phyloP scores from a whole-genome alignment of 1,140 invertebrate species.

The Reticulitermes speratus region DNA sequence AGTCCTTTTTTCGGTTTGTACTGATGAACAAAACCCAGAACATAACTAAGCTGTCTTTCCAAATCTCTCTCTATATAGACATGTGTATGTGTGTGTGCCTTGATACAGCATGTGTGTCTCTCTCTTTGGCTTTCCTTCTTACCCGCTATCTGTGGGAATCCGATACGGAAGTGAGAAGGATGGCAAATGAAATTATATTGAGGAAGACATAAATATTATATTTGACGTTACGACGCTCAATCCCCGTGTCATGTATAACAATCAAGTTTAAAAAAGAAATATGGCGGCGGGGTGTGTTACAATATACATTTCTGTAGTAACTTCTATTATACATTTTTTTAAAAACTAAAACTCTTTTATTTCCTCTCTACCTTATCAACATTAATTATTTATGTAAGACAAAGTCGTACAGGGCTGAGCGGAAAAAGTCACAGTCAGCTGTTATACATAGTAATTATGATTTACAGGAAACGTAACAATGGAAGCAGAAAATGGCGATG shows the following conservation, averaged over 20 bases:
- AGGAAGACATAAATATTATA: conserved; percentile 14
- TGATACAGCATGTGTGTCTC: no score
- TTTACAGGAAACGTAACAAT: not conserved
- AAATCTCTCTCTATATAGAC: no score
- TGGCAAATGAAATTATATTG: not conserved
- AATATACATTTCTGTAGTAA: conserved; percentile 3
- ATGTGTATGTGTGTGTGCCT: no score
- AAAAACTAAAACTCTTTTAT: not conserved
- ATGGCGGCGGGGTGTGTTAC: conserved; percentile 6
- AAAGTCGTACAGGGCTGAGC: not conserved
- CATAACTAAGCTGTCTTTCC: no score
- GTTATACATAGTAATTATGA: not conserved
- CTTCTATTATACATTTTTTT: not conserved
- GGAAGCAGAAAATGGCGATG: not conserved
- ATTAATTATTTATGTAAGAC: not conserved
- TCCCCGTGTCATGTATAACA: not conserved
- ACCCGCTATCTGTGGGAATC: no score
- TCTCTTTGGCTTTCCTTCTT: no score
- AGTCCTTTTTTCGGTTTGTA: no score
- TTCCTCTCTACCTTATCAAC: not conserved
- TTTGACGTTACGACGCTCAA: not conserved
- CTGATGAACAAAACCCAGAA: no score
- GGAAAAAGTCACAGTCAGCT: not conserved
- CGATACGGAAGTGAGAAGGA: no score
- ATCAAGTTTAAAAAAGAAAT: conserved; percentile 6